Evolutionary conservation across 2,888 invertebrate genomes (phyloP).

Genomic region (Hetaerina titia): DNA sequence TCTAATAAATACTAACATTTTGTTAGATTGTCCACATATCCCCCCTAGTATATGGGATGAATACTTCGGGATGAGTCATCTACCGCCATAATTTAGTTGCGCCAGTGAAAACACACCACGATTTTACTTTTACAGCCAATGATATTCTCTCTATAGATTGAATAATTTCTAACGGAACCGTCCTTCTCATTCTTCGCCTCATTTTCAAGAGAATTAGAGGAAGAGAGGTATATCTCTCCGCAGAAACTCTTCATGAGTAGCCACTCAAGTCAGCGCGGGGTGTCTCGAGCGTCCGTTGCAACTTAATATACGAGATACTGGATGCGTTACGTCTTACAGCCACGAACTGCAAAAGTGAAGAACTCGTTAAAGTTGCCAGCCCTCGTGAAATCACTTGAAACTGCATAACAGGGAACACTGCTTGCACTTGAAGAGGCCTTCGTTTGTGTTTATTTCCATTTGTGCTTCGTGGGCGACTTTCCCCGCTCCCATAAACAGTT

Average conservation of each 20-base stretch:
- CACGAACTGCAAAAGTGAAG: background rate
- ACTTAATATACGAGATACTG: background rate
- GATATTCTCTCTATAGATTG: background rate
- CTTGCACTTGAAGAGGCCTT: background rate
- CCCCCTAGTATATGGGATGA: too few species aligned
- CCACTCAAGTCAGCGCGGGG: background rate
- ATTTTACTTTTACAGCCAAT: background rate
- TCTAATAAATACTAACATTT: too few species aligned
- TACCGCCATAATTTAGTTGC: too few species aligned
- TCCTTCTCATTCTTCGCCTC: background rate
- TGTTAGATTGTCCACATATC: too few species aligned
- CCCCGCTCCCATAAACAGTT: constrained; percentile 30
- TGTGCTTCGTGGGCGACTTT: constrained; percentile 24
- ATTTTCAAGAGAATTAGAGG: background rate
- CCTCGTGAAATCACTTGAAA: background rate
- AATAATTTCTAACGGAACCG: background rate
- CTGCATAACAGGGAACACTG: background rate
- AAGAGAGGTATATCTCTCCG: background rate
- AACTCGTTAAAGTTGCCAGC: background rate
- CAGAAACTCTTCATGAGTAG: background rate
- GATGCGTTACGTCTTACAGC: background rate
- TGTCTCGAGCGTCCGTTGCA: background rate
- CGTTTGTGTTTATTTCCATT: background rate
- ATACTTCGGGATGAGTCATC: too few species aligned
- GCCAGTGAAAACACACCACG: too few species aligned